A percentile compares a stretch with the other conserved stretches of the same genome.
These are phyloP conservation scores for Antitype chi DNA, from an alignment of 2,888 invertebrate genomes.

Conservation along the genomic window DNA sequence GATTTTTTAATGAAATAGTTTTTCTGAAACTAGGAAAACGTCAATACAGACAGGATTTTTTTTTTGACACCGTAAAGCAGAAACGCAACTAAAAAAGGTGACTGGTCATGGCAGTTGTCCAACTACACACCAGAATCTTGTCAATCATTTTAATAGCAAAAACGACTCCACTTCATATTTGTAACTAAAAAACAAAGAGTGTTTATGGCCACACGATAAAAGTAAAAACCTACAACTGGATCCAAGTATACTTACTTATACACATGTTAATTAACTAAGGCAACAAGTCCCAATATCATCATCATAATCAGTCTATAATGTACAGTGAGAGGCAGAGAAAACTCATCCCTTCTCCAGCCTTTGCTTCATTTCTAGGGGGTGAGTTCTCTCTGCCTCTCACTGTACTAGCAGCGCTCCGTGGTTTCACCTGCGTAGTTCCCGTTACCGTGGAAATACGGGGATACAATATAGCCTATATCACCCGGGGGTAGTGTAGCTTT, in stretches of 20 bases:
- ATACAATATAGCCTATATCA: no score
- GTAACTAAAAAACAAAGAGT: not conserved
- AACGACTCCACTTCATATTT: not conserved
- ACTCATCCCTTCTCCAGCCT: no score
- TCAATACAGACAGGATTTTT: not conserved
- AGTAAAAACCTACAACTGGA: not conserved
- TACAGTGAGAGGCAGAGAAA: no score
- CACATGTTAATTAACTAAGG: not conserved
- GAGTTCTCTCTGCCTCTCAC: no score
- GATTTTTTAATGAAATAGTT: not conserved
- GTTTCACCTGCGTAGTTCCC: no score
- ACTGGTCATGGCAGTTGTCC: constrained; percentile 28
- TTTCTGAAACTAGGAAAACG: not conserved
- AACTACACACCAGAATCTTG: constrained; percentile 4
- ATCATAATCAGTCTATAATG: no score
- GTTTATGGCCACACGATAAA: not conserved
- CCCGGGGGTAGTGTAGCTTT: no score
- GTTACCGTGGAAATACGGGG: no score
- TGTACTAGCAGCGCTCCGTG: no score
- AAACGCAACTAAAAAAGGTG: constrained; percentile 2
- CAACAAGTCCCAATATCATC: not conserved
- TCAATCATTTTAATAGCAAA: constrained; percentile 22
- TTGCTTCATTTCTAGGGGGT: no score
- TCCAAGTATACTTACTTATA: not conserved
- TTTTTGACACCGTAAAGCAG: not conserved